Conservation (phyloP, 2,797 vertebrate genomes). For the Lophotriccus pileatus region DNA sequence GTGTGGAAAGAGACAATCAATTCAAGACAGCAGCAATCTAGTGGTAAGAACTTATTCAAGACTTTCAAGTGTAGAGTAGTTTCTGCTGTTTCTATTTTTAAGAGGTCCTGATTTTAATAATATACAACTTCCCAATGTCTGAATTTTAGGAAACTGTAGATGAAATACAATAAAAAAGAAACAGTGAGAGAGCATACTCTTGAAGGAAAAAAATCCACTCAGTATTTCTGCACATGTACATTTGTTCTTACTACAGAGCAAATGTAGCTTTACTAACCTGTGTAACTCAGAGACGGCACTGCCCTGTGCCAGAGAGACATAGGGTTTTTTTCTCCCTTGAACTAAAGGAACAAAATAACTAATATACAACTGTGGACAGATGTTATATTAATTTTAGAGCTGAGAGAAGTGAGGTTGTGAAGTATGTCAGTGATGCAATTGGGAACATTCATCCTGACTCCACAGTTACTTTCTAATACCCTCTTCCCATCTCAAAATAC, state of each 20-base stretch:
- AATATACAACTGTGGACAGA: background rate
- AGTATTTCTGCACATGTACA: background rate
- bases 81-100: background rate
- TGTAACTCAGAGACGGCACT: background rate
- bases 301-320: background rate
- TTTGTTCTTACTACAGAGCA: background rate
- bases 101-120: background rate
- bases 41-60: background rate
- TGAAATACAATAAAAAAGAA: background rate
- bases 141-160: background rate
- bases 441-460: background rate
- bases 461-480: background rate
- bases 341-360: background rate
- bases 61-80: background rate
- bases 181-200: background rate
- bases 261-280: background rate
- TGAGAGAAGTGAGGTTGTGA: background rate
- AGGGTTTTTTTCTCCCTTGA: background rate
- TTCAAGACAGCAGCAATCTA: background rate
- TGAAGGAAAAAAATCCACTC: background rate
- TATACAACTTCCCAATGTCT: background rate
- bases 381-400: background rate
- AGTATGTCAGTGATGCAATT: background rate
- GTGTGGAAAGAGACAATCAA: background rate
- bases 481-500: background rate